Evolutionary conservation across 2,113 vertebrate species (phyloP).

Genomic region (Campylomormyrus tamandua): DNA sequence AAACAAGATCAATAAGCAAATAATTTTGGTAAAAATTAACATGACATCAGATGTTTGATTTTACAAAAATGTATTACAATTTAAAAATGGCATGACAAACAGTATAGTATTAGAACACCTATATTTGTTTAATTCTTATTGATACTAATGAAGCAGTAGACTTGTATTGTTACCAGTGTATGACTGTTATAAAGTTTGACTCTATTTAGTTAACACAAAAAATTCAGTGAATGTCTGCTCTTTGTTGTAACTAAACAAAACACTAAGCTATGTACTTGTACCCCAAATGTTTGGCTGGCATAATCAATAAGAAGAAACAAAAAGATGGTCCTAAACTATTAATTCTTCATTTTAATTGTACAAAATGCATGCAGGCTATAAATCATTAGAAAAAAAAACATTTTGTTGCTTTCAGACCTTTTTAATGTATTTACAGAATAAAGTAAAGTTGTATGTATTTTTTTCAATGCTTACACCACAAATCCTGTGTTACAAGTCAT

Average conservation of each 20-base stretch:
- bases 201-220: not conserved
- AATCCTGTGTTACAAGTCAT: not conserved
- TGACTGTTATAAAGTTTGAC: not conserved
- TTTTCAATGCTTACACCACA: not conserved
- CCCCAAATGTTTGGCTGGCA: not conserved
- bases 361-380: not conserved
- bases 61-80: not conserved
- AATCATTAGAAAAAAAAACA: not conserved
- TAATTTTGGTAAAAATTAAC: not conserved
- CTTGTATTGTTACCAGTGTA: not conserved
- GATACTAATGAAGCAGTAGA: not conserved
- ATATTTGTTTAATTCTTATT: not conserved
- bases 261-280: not conserved
- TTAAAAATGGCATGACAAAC: not conserved
- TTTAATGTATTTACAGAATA: conserved; percentile 5
- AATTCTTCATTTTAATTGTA: not conserved
- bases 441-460: not conserved
- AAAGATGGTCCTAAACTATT: not conserved
- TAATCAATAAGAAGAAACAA: not conserved
- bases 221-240: not conserved
- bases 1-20: not conserved
- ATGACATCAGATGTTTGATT: not conserved
- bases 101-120: not conserved
- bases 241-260: not conserved
- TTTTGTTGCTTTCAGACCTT: not conserved